These are phyloP conservation scores for Doris montereyensis DNA, from an alignment of 2,888 invertebrate genomes.

Conservation along the genomic window DNA sequence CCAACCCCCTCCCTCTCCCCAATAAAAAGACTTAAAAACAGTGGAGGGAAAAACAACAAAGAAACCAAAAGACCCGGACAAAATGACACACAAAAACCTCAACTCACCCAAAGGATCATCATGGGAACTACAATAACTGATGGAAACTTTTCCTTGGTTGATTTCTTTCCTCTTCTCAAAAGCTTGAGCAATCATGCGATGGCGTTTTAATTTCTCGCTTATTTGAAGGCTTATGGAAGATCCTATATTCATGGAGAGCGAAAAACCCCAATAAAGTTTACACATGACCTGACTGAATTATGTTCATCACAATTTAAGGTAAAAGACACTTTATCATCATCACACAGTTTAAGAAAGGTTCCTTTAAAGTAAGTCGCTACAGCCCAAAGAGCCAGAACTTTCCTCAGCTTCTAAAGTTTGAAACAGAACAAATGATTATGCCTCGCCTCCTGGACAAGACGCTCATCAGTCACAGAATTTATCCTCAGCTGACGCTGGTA, in stretches of 20 bases:
- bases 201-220: slow-evolving; percentile 80
- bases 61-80: background rate
- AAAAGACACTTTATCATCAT: background rate
- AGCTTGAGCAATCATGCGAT: slow-evolving; percentile 92
- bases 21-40: background rate
- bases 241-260: slow-evolving; percentile 48
- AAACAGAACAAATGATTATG: too few relatives aligned
- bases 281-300: too few relatives aligned
- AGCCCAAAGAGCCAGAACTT: too few relatives aligned
- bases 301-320: too few relatives aligned
- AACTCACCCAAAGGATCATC: slow-evolving; percentile 86
- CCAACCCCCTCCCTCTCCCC: too few relatives aligned
- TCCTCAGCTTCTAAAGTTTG: too few relatives aligned
- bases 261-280: background rate
- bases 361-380: too few relatives aligned
- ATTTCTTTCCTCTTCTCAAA: slow-evolving; percentile 90
- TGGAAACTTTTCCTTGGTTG: slow-evolving; percentile 86
- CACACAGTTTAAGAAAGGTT: background rate
- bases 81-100: background rate
- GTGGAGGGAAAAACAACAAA: background rate
- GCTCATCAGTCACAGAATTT: too few relatives aligned
- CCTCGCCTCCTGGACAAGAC: too few relatives aligned
- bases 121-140: slow-evolving; percentile 88
- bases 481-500: too few relatives aligned
- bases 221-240: slow-evolving; percentile 65